Percentiles rank a stretch among this genome's conserved stretches.
Conservation (phyloP, 2,888 invertebrate genomes). For the Lagria hirta region DNA sequence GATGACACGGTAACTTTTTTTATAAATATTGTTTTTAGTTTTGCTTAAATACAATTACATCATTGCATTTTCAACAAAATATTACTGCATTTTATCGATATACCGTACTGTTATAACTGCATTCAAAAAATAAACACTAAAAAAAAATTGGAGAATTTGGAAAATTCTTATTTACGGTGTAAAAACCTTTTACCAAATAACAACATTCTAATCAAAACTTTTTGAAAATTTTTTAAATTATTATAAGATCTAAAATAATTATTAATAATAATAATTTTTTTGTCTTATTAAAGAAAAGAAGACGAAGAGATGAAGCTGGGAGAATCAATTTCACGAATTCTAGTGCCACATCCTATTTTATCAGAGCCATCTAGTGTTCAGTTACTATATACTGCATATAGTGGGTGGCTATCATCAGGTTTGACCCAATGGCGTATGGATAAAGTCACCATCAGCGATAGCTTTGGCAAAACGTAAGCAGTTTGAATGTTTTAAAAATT, state of each 20-base stretch:
- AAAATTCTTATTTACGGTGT: no score
- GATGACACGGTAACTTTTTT: constrained; percentile 70
- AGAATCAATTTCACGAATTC: constrained; percentile 74
- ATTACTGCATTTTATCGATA: no score
- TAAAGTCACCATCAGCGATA: constrained; percentile 80
- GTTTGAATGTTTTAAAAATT: background rate
- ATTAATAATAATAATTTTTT: no score
- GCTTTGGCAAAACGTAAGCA: constrained; percentile 75
- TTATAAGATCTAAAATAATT: no score
- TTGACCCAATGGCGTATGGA: constrained; percentile 78
- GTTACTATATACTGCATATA: constrained; percentile 83
- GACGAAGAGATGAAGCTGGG: constrained; percentile 73
- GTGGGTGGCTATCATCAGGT: constrained; percentile 88
- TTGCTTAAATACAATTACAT: no score
- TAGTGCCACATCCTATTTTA: constrained; percentile 87
- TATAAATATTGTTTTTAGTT: no score
- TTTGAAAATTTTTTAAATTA: no score
- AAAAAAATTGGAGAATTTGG: no score
- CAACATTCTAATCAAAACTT: constrained; percentile 22
- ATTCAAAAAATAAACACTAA: no score
- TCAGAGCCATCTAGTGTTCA: constrained; percentile 72
- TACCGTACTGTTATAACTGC: no score
- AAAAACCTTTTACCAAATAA: no score
- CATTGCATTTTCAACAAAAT: no score
- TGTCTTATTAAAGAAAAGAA: constrained; percentile 64